Conservation (phyloP, 2,113 vertebrate species). For the Cinclus mexicanus region DNA sequence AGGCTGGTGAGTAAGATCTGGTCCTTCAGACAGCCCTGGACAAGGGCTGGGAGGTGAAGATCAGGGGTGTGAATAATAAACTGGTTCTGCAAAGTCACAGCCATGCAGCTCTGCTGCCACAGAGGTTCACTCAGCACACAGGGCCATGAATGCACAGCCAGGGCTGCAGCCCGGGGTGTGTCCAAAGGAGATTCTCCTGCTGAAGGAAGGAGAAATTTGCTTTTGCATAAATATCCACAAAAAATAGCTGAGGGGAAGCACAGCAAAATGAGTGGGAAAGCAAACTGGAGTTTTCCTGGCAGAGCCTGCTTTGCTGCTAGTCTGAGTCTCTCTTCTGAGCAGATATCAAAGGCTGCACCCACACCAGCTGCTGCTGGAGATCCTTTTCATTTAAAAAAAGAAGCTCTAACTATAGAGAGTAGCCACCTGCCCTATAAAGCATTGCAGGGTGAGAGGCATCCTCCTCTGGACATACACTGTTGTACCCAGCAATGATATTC, state of each 20-base stretch:
- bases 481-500: not conserved
- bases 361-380: not conserved
- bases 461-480: not conserved
- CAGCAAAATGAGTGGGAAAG: not conserved
- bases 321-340: not conserved
- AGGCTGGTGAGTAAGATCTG: not conserved
- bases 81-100: not conserved
- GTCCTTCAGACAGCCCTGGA: not conserved
- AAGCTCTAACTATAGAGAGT: not conserved
- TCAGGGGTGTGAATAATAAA: not conserved
- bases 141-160: not conserved
- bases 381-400: not conserved
- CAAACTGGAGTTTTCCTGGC: not conserved
- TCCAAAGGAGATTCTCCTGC: not conserved
- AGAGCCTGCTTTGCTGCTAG: not conserved
- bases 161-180: not conserved
- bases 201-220: not conserved
- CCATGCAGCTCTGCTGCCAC: accelerated
- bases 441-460: not conserved
- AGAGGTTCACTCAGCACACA: not conserved
- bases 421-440: not conserved
- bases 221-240: not conserved
- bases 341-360: not conserved
- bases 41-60: not conserved
- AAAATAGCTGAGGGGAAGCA: not conserved